Evolutionary conservation across 1,140 invertebrate genomes (phyloP).

Genomic region (Halictus rubicundus): DNA sequence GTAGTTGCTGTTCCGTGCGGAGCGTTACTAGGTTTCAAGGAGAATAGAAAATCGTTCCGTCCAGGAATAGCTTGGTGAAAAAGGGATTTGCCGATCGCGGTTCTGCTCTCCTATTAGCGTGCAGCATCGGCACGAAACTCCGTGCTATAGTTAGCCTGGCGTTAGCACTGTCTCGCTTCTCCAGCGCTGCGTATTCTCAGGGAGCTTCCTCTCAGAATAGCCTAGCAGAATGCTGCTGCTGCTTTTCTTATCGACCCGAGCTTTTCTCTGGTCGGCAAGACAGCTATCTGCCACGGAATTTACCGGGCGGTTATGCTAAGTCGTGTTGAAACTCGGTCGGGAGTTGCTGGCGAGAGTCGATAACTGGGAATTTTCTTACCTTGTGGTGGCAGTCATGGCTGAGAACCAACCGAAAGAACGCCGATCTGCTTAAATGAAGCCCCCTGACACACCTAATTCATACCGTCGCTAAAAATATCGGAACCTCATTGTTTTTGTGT

Average conservation of each 20-base stretch:
- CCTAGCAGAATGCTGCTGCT: conserved; percentile 26
- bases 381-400: conserved; percentile 33
- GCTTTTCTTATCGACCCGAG: conserved; percentile 60
- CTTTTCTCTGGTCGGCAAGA: conserved; percentile 63
- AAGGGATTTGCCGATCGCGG: conserved; percentile 26
- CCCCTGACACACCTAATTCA: no score
- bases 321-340: conserved; percentile 16
- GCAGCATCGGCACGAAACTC: conserved; percentile 26
- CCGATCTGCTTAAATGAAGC: no score
- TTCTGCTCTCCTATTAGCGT: conserved; percentile 30
- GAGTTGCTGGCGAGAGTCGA: conserved; percentile 20
- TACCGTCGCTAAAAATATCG: no score
- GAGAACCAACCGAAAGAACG: no score
- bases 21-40: neutral
- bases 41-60: neutral
- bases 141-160: conserved; percentile 56
- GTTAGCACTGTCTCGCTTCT: conserved; percentile 48
- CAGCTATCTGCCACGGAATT: conserved; percentile 54
- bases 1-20: neutral
- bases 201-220: conserved; percentile 54
- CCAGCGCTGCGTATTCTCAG: conserved; percentile 58
- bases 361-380: conserved; percentile 53
- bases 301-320: conserved; percentile 40
- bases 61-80: conserved; percentile 31
- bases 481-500: no score